Evolutionary conservation across 2,113 vertebrate genomes (phyloP).

Genomic region (Dendropsophus ebraccatus): DNA sequence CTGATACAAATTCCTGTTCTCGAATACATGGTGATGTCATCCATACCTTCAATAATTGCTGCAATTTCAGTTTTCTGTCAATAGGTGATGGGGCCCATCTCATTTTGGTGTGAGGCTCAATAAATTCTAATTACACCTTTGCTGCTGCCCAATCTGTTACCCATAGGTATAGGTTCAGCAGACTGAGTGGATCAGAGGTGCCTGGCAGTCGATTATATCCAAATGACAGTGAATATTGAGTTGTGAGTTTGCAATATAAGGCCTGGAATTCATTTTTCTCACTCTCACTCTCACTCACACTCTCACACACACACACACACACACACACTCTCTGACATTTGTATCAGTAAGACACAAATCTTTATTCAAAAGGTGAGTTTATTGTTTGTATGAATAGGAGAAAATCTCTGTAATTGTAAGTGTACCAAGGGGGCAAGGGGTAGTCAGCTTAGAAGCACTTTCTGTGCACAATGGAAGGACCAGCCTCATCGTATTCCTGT

Average conservation of each 20-base stretch:
- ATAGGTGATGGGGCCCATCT: too few relatives aligned
- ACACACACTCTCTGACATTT: background rate
- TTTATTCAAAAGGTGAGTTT: conserved; percentile 26
- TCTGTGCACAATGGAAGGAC: conserved; percentile 47
- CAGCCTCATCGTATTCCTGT: conserved; percentile 7
- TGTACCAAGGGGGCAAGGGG: background rate
- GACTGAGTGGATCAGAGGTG: background rate
- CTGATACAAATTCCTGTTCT: too few relatives aligned
- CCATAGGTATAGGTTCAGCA: background rate
- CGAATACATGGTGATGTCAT: too few relatives aligned
- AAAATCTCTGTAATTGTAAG: background rate
- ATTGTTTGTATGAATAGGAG: conserved; percentile 34
- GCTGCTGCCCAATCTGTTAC: background rate
- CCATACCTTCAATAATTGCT: too few relatives aligned
- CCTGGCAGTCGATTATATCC: background rate
- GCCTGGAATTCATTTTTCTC: too few relatives aligned
- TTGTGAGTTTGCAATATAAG: too few relatives aligned
- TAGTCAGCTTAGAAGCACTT: conserved; percentile 54
- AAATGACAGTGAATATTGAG: background rate
- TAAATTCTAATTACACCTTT: too few relatives aligned
- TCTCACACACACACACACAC: too few relatives aligned
- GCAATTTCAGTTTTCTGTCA: too few relatives aligned
- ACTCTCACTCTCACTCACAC: too few relatives aligned
- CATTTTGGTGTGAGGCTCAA: too few relatives aligned
- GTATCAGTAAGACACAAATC: background rate